Conservation (phyloP, 2,797 vertebrate species). For the Oceanodroma leucorhoa region DNA sequence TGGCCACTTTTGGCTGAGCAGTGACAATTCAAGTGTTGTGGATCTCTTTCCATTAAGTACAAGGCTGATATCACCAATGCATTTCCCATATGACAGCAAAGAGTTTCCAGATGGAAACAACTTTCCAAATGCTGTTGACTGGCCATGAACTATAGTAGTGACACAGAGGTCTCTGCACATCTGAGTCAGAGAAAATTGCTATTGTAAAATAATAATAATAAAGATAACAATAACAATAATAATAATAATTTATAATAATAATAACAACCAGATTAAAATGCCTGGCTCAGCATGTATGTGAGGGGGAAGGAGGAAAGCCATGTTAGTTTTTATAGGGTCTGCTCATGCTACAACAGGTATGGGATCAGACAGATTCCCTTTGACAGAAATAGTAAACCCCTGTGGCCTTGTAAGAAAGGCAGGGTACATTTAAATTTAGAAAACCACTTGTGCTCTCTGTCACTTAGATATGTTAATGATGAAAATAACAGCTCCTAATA, state of each 20-base stretch:
- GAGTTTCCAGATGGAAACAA: slow-evolving; percentile 53
- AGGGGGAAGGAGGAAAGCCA: background rate
- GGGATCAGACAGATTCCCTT: background rate
- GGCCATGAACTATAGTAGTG: background rate
- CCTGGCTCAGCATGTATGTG: background rate
- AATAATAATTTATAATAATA: background rate
- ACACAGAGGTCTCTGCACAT: background rate
- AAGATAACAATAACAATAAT: background rate
- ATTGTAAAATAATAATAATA: background rate
- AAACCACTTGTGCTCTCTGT: background rate
- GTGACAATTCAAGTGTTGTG: background rate
- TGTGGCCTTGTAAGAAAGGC: background rate
- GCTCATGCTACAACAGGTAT: background rate
- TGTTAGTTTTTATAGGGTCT: background rate
- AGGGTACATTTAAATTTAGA: background rate
- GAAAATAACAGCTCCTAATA: background rate
- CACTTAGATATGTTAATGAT: background rate
- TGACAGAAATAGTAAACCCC: background rate
- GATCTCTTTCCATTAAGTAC: background rate
- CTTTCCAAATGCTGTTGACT: slow-evolving; percentile 4
- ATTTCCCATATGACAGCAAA: slow-evolving; percentile 48
- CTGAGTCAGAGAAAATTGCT: background rate
- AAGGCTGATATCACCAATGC: slow-evolving; percentile 14
- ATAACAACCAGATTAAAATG: background rate
- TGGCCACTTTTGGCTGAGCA: background rate